Evolutionary conservation across 2,888 invertebrate genomes (phyloP), one percentile per base, ranked within the genome.

Genomic region (Lapara coniferarum): DNA sequence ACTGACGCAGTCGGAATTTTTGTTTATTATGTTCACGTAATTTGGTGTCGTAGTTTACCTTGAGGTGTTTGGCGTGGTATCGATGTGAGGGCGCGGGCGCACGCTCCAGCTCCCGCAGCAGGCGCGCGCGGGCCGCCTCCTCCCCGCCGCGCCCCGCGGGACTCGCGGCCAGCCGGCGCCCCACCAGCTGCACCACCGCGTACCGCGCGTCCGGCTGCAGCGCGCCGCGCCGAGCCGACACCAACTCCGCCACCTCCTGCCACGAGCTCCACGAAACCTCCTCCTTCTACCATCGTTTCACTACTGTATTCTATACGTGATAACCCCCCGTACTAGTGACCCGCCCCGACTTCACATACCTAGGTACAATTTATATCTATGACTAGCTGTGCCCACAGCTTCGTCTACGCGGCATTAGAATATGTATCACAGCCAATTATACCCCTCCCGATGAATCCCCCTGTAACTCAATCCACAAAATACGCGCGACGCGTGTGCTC

Each of bases 51-150:
- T 16, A 57, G 44, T 51, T 66, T 19, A 70, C 71, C 72, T 78
- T 74, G 68, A 77, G 75, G n/a, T 69, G 66, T 56, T 74, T 75
- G 10, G 70, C 73, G 8, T 66, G 66, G 55, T 49, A 66, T 1
- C 44, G 51, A 73, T 67, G 71, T 53, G 72, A 67, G 70, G 57
- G 46, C 52, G 59, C 46, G 8, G 19, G 16, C 13, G 49, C 13
- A 6, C 49, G 63, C 46, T 19, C 63, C 19, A 63, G 49, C 13
- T 13, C 49, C 0, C 63, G 46, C 49, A 63, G 63, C 49, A 63
- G 19, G 59, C 25, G 66, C n/a, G 30, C 51, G 73, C 63, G 69
- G 52, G 72, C 69, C 69, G 58, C 49, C 44, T 2, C 25, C 25
- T 25, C 25, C 25, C 2, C 25, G 25, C 25, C 25, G 14, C n/a